Evolutionary conservation across 2,797 vertebrate species (phyloP).

Genomic region (Chelon auratus): DNA sequence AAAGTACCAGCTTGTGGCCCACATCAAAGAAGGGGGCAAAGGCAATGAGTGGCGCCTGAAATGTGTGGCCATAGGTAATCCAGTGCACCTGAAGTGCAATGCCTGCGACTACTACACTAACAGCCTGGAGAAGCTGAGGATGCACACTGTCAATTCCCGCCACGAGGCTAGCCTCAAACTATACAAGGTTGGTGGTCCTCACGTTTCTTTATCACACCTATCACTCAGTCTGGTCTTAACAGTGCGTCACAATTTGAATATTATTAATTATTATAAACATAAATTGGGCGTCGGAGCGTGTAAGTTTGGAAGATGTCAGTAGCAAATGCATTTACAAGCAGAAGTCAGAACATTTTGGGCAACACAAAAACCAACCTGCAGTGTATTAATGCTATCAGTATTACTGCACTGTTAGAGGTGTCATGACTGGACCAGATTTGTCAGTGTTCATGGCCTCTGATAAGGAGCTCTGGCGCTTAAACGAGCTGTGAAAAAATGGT

Average conservation of each 20-base stretch:
- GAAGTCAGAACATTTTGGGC: background rate
- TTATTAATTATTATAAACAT: conserved; percentile 1
- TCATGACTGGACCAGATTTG: conserved; percentile 6
- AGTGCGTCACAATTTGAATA: background rate
- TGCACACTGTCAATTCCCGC: conserved; percentile 96
- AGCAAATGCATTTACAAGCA: background rate
- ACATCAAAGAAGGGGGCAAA: conserved; percentile 99
- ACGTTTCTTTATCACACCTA: conserved; percentile 8
- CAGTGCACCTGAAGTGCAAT: conserved; percentile 98
- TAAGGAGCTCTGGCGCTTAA: background rate
- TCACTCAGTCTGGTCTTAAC: conserved; percentile 8
- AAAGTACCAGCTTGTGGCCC: conserved; percentile 98
- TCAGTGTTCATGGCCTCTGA: conserved; percentile 20
- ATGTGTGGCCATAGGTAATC: conserved; percentile 98
- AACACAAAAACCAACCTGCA: background rate
- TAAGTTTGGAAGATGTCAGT: background rate
- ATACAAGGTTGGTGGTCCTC: conserved; percentile 91
- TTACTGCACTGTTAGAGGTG: background rate
- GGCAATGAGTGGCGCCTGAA: conserved; percentile 99
- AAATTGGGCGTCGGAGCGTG: background rate
- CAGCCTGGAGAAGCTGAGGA: conserved; percentile 97
- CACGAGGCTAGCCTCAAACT: conserved; percentile 98
- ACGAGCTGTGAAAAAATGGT: conserved; percentile 37
- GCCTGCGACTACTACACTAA: conserved; percentile 99
- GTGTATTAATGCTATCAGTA: background rate